phyloP scores from a whole-genome alignment of 2,113 vertebrate genomes.

The Dipodomys stephensi region DNA sequence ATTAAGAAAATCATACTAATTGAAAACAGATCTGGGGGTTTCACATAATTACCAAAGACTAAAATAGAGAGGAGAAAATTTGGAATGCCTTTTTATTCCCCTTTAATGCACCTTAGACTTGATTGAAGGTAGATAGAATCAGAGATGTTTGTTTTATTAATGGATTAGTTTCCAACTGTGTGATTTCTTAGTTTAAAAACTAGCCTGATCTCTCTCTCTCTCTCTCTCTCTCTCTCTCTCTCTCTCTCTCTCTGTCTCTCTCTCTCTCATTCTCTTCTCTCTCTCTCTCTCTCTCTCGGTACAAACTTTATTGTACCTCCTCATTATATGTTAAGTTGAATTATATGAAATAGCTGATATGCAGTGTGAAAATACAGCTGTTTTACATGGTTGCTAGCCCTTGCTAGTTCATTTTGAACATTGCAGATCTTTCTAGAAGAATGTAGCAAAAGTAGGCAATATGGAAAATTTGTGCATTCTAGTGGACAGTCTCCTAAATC shows the following conservation, averaged over 20 bases:
- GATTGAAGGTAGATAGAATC: not conserved
- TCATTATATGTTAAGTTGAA: not conserved
- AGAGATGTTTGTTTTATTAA: not conserved
- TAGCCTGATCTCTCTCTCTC: not conserved
- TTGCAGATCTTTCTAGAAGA: not conserved
- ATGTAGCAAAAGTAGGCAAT: not conserved
- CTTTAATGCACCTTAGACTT: not conserved
- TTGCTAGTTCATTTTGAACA: not conserved
- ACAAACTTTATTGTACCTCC: not conserved
- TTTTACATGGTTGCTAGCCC: not conserved
- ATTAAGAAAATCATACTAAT: not conserved
- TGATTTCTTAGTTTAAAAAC: not conserved
- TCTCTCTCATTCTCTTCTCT: too few relatives aligned
- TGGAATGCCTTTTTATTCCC: not conserved
- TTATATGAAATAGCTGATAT: not conserved
- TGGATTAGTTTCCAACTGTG: not conserved
- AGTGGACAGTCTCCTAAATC: not conserved
- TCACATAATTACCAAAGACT: not conserved
- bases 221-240: too few relatives aligned
- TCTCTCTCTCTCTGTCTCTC: too few relatives aligned
- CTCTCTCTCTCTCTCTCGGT: too few relatives aligned
- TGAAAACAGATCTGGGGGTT: not conserved
- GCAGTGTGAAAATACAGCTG: not conserved
- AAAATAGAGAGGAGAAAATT: not conserved
- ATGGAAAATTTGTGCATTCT: not conserved